Base-by-base conservation (phyloP, 2,888 invertebrate species). In the Lasioglossum oenotherae region DNA sequence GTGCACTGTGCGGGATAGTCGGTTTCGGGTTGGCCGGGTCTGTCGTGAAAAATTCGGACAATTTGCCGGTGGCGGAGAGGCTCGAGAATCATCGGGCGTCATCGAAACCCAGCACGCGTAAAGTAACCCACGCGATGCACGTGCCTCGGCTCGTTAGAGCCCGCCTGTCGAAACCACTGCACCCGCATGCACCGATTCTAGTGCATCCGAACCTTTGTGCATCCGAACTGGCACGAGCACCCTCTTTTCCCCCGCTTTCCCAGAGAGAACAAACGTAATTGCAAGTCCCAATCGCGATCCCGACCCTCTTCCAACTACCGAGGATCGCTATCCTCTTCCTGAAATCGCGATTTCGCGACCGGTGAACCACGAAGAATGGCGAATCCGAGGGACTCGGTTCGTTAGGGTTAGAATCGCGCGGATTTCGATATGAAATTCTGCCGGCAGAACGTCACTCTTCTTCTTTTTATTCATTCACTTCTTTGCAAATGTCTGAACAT, bases 181-280 rank as follows among this genome's bases (percentile, higher is more conserved):
- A 87, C 88, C 87, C 89, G 92, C 92, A 93, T 92, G 92, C 67
- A 82, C 80, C 85, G 77, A 86, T 75, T 60, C 27, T 60, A 60
- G 60, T 12, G 27, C 27, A 27, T 60, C 12, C 81, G 81, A 87
- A 87, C 84, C 84, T 85, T 27, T 35, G 27, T 46, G 75, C 46
- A n/a, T 41, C 64, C 2, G 19, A 67, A 38, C n/a, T 1, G 23
- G 60, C 87, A 60, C 49, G 53, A 77, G 27, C 60, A 60, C 60
- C 27, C 31, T 19, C 67, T 31, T 31, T 31, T 64, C 64, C 31
- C 19, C 27, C 27, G 49, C 69, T 77, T 60, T 38, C 19, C 64
- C 74, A 81, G n/a, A 74, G 76, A 81, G 64, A 74, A 35, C 69
- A 23, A 69, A 69, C 38, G 35, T 23, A 16, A 77, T 67, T 31